Conservation (phyloP, 2,113 vertebrate species). For the Forbesichthys agassizii region DNA sequence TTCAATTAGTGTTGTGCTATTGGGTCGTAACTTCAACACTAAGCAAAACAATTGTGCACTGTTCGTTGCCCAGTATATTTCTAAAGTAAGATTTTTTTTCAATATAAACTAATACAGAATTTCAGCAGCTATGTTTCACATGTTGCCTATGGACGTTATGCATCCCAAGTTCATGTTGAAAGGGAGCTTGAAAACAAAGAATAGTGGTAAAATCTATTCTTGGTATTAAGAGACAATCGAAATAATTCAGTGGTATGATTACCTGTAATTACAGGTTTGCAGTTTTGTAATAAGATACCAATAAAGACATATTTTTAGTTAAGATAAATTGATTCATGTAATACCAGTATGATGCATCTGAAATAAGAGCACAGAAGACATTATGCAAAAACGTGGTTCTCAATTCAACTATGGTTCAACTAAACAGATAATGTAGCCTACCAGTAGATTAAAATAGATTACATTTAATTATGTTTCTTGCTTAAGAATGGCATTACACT, state of each 20-base stretch:
- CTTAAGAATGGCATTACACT: background rate
- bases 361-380: background rate
- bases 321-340: background rate
- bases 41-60: background rate
- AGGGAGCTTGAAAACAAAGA: conserved; percentile 55
- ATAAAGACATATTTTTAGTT: conserved; percentile 9
- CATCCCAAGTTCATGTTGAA: conserved; percentile 58
- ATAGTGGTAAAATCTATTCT: background rate
- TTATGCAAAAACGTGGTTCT: background rate
- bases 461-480: background rate
- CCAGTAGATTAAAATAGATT: background rate
- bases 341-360: background rate
- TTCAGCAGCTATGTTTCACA: conserved; percentile 51
- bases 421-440: background rate
- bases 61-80: background rate
- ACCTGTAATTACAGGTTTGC: too few relatives aligned
- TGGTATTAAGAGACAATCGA: conserved; percentile 3
- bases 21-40: conserved; percentile 17
- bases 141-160: conserved; percentile 66
- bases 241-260: background rate
- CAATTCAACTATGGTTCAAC: background rate
- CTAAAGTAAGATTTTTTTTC: conserved; percentile 26
- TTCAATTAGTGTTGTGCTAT: background rate
- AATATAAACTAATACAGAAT: conserved; percentile 29
- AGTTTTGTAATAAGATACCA: too few relatives aligned